Percentiles rank a stretch among this genome's conserved stretches.
These are phyloP conservation scores for Aradus depressus DNA, from an alignment of 2,888 invertebrate species.

Conservation along the genomic window DNA sequence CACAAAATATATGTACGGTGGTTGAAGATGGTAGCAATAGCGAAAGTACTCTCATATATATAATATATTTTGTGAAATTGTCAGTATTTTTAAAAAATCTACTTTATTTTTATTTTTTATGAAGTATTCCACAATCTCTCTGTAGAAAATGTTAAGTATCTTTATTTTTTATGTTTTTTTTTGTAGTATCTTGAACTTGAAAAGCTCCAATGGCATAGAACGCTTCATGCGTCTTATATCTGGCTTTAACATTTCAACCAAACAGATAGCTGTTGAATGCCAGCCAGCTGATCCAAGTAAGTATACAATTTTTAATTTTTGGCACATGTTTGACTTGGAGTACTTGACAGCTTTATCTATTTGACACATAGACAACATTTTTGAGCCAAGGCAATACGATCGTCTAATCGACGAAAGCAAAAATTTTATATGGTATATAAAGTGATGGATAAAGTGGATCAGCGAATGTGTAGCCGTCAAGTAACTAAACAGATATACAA, in stretches of 20 bases:
- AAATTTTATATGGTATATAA: no score
- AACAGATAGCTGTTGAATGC: conserved; percentile 22
- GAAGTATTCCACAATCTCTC: not conserved
- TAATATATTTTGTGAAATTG: no score
- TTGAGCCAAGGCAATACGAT: no score
- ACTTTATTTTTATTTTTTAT: not conserved
- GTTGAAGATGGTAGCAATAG: not conserved
- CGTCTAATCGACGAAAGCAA: no score
- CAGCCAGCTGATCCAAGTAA: conserved; percentile 9
- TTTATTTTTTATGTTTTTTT: conserved; percentile 6
- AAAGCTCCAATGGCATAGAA: not conserved
- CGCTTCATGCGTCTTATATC: conserved; percentile 1
- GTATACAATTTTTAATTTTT: conserved; percentile 1
- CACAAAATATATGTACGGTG: not conserved
- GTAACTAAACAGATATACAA: no score
- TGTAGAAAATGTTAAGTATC: not conserved
- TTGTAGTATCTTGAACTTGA: not conserved
- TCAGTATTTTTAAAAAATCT: no score
- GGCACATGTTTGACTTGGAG: not conserved
- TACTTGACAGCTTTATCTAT: no score
- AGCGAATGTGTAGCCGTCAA: no score
- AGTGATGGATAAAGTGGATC: no score
- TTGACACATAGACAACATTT: not conserved
- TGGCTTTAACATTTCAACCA: conserved; percentile 21
- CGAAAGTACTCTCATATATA: not conserved